These are phyloP conservation scores for Venusia cambrica DNA, from an alignment of 2,888 invertebrate genomes.

Conservation along the genomic window DNA sequence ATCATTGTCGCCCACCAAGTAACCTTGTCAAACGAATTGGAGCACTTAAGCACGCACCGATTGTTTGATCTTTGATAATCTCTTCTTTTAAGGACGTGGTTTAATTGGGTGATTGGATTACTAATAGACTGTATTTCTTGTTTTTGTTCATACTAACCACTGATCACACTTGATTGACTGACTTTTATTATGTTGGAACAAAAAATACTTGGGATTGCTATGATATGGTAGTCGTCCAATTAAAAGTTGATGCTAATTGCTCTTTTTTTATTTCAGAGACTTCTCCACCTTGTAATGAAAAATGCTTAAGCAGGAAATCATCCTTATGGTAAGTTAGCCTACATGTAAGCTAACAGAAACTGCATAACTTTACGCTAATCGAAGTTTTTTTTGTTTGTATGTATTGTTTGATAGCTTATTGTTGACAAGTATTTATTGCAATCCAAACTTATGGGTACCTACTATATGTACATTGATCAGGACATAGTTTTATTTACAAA, in stretches of 20 bases:
- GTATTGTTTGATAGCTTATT: too few relatives aligned
- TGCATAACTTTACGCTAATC: too few relatives aligned
- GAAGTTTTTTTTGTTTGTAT: too few relatives aligned
- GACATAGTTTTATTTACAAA: too few relatives aligned
- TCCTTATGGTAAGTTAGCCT: conserved; percentile 61
- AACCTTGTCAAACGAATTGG: conserved; percentile 50
- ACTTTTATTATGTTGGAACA: too few relatives aligned
- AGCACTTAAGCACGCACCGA: conserved; percentile 43
- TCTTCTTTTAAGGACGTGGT: conserved; percentile 18
- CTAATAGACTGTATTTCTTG: conserved; percentile 5
- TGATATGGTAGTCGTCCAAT: too few relatives aligned
- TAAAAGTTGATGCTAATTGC: too few relatives aligned
- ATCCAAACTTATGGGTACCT: too few relatives aligned
- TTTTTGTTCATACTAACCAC: conserved; percentile 5
- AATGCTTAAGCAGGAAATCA: conserved; percentile 66
- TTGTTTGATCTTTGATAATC: conserved; percentile 29
- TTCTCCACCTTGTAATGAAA: conserved; percentile 57
- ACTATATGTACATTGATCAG: too few relatives aligned
- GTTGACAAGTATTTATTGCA: too few relatives aligned
- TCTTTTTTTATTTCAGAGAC: conserved; percentile 42
- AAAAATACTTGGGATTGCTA: too few relatives aligned
- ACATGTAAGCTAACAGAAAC: too few relatives aligned
- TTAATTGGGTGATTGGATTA: conserved; percentile 18
- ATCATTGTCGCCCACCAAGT: conserved; percentile 43
- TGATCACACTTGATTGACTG: not conserved